Base-by-base conservation (phyloP, 2,888 invertebrate genomes). In the Apocheima hispidaria region DNA sequence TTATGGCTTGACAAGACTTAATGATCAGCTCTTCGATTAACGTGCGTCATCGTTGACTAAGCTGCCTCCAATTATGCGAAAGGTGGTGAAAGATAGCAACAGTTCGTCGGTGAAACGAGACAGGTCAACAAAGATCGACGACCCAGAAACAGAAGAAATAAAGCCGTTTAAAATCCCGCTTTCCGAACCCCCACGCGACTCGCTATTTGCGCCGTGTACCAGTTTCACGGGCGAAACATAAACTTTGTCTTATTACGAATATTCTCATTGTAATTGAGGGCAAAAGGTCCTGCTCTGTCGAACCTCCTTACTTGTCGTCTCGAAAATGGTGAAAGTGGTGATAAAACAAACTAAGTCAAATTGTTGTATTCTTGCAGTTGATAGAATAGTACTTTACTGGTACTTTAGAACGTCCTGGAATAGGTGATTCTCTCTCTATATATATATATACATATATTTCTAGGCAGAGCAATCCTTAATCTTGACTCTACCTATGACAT, bases 91-190 rank as follows among this genome's bases (percentile, higher is more conserved):
- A 73, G 76, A 71, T 70, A 75, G 70, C 44, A 44, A 18, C 74
- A 67, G 69, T 70, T 70, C 69, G 71, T 68, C 60, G 60, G 68
- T 68, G 74, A 72, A 76, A 70, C 78, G 73, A 77, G 79, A 77
- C 84, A 78, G 88, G 85, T 88, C 88, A 88, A 72, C 68, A 57
- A 76, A 83, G 89, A 87, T 77, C 88, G 86, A 84, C 82, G 89
- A 86, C 90, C 88, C 79, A 88, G 78, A 87, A 87, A 87, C 74
- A 67, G 77, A 71, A 74, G 76, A 77, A 75, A 77, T 79, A 74
- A 76, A 74, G 70, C 68, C 70, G 73, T 74, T 73, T 73, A 70
- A 73, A 78, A 79, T 80, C 82, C 79, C 80, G 77, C 75, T 77
- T 76, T 74, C 75, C 77, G 77, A 81, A 71, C 73, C 73, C 79